Base-by-base conservation (phyloP, 2,888 invertebrate genomes). In the Platypus cylindrus region DNA sequence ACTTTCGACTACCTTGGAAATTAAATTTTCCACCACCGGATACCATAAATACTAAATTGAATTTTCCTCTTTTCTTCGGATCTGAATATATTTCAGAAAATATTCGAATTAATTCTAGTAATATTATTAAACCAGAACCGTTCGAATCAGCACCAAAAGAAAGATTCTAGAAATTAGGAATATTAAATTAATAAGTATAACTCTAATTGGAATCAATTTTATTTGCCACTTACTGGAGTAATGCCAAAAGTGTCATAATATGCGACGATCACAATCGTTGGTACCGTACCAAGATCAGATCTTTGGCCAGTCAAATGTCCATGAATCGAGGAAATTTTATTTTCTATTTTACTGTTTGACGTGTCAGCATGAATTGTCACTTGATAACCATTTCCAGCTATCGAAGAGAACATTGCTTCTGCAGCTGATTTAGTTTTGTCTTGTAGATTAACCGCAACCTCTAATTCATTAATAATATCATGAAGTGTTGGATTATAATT, bases 381-480 rank as follows among this genome's bases (percentile, higher is more conserved):
- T 64, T 94, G 94, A 64, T 91, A 94, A 7, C 94, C 93, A 66
- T 91, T 93, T 0, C 89, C 90, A 12, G 87, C 82, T n/a, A 93
- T 77, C 9, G 86, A 78, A 53, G 80, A 80, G 38, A 90, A 63
- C 60, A 94, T 68, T 5, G 87, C 87, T 55, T 85, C 80, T 8
- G 83, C 63, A 1, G 89, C 90, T 0, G 89, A 83, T 23, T 75
- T 74, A 59, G 74, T 62, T 64, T 78, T 69, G 43, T 80, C 78
- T 51, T 80, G 78, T 0, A 73, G 71, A 30, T 74, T 68, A 44
- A 73, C 70, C 48, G 76, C 75, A 45, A 68, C 66, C 22, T 78
- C 74, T 12, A 94, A 67, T 53, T 89, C 87, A 14, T 69, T 63
- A 39, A 87, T 69, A 36, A 94, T 83, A 22, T 70, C 69, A 40